Evolutionary conservation across 1,140 invertebrate genomes (phyloP), one percentile per base, ranked within the genome.

Genomic region (Hylaeus anthracinus): DNA sequence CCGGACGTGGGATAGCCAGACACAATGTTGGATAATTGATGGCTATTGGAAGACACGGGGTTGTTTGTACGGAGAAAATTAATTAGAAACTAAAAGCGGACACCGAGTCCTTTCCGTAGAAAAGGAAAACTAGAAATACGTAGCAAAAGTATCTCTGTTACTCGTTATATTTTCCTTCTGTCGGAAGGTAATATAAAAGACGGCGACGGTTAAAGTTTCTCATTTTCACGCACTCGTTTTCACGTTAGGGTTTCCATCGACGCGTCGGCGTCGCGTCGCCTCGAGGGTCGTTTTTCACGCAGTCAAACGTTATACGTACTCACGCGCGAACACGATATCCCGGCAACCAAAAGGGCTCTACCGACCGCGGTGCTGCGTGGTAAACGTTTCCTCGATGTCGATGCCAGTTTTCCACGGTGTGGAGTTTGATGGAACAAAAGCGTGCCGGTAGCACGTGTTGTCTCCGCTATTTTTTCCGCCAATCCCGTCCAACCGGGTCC

Each of bases 1-100:
- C 56, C 43, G 39, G 56, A 70, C n/a, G 51, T 12, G n/a, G 41
- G 14, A 41, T 77, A 77, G 69, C 39, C 53, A 69, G 65, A 76
- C 26, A 26, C 64, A 39, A 26, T 12, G 26, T 66, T 45, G 58
- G 61, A 37, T 43, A 55, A 45, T 3, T 5, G 43, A 2, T 10
- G 1, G 9, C 0, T 51, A 51, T 4, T 51, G 3, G 5, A 51
- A 51, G 12, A 1, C 3, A 26, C 61, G 3, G 3, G 61, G 14
- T n/a, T 26, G 64, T 66, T 48, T 9, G 43, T 5, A 26, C 26
- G 26, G 26, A 8, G 45, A 48, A 48, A 2, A 8, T 48, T 48
- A 26, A 26, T 26, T 26, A 26, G 45, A 48, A 48, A 48, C 5
- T 48, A 48, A 48, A 48, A 5, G 45, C 45, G 45, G 26, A 26